Conservation (phyloP, 2,797 vertebrate genomes). For the Holocentrus rufus region DNA sequence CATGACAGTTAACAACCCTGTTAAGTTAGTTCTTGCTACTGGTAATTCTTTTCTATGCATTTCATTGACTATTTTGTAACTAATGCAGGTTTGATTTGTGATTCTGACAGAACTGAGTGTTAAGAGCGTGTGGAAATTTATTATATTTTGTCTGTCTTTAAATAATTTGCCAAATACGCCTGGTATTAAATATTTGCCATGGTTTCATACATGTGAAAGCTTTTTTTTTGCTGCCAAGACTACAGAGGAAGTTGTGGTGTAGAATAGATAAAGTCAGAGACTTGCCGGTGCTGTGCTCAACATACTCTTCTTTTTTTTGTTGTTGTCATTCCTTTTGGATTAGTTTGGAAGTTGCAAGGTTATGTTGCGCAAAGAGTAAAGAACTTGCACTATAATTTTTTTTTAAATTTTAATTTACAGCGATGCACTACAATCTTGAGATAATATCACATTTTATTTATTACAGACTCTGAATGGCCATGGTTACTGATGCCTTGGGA, state of each 20-base stretch:
- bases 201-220: slow-evolving; percentile 84
- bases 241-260: slow-evolving; percentile 68
- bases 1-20: slow-evolving; percentile 90
- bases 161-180: slow-evolving; percentile 91
- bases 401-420: slow-evolving; percentile 86
- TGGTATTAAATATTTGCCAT: slow-evolving; percentile 77
- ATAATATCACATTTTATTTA: slow-evolving; percentile 95
- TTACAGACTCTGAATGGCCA: slow-evolving; percentile 91
- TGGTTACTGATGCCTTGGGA: slow-evolving; percentile 97
- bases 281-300: slow-evolving; percentile 77
- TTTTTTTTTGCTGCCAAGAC: slow-evolving; percentile 80
- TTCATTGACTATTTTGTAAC: slow-evolving; percentile 72
- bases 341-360: slow-evolving; percentile 80
- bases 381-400: slow-evolving; percentile 90
- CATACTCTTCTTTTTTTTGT: slow-evolving; percentile 74
- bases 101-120: slow-evolving; percentile 82
- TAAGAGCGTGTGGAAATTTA: slow-evolving; percentile 68
- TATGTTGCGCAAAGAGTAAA: slow-evolving; percentile 82
- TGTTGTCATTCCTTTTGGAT: slow-evolving; percentile 76
- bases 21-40: slow-evolving; percentile 79
- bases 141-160: slow-evolving; percentile 83
- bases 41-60: slow-evolving; percentile 89
- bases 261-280: slow-evolving; percentile 70
- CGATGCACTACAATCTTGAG: slow-evolving; percentile 95
- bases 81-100: slow-evolving; percentile 58